Conservation (phyloP, 1,140 invertebrate genomes). For the Ptiloglossa arizonensis region DNA sequence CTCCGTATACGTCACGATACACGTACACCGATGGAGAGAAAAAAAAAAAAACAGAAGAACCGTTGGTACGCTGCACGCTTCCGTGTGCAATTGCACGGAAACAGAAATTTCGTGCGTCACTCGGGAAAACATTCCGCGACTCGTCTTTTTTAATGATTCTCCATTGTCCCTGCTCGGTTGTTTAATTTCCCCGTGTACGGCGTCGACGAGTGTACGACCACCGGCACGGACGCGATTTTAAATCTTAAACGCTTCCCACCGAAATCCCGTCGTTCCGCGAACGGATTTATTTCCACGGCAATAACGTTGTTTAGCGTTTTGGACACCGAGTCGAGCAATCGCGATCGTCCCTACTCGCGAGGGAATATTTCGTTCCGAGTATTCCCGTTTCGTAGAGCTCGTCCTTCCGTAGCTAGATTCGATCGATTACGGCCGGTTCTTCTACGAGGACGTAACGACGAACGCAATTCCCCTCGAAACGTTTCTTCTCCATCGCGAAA, state of each 20-base stretch:
- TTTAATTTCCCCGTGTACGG: not conserved
- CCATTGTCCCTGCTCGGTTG: not conserved
- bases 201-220: too few relatives aligned
- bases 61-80: too few relatives aligned
- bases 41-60: too few relatives aligned
- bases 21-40: too few relatives aligned
- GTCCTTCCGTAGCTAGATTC: slow-evolving; percentile 17
- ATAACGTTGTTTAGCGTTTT: not conserved
- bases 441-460: not conserved
- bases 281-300: not conserved
- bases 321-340: not conserved
- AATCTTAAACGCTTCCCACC: not conserved
- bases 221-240: too few relatives aligned
- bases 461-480: slow-evolving; percentile 12
- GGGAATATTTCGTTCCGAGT: slow-evolving; percentile 17
- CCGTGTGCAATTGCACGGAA: not conserved
- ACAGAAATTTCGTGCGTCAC: not conserved
- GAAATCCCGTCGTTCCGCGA: not conserved
- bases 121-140: not conserved
- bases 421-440: slow-evolving; percentile 28
- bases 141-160: not conserved
- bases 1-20: too few relatives aligned
- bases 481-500: not conserved
- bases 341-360: not conserved
- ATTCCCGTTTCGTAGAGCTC: slow-evolving; percentile 30